Evolutionary conservation across 2,797 vertebrate species (phyloP).

Genomic region (Lates japonicus): DNA sequence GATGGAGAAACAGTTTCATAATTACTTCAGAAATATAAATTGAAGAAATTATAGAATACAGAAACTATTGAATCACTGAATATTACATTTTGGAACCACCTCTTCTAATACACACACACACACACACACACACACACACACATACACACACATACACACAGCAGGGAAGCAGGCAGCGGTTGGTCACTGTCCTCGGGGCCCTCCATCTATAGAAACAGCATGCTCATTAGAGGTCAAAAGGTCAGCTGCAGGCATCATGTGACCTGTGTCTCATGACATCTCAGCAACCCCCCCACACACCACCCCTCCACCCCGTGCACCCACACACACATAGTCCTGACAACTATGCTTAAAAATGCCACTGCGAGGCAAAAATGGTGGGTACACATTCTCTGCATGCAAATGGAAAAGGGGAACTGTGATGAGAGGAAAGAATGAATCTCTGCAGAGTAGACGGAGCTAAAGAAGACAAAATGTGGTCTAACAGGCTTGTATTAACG

Average conservation of each 20-base stretch:
- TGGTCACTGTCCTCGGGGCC: conserved; percentile 49
- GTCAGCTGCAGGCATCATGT: conserved; percentile 65
- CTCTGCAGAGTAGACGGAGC: background rate
- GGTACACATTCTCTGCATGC: conserved; percentile 37
- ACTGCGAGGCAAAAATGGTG: conserved; percentile 38
- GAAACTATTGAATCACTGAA: background rate
- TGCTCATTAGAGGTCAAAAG: conserved; percentile 64
- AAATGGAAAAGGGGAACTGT: conserved; percentile 13
- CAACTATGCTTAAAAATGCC: conserved; percentile 45
- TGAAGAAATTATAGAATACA: background rate
- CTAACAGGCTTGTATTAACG: conserved; percentile 49
- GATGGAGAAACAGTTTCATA: background rate
- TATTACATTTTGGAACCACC: background rate
- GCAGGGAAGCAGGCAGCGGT: conserved; percentile 2
- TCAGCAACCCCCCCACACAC: conserved; percentile 20
- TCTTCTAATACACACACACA: conserved; percentile 12
- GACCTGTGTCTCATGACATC: conserved; percentile 64
- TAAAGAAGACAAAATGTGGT: conserved; percentile 44
- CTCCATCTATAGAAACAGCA: conserved; percentile 64
- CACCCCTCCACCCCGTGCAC: conserved; percentile 5
- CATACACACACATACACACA: conserved; percentile 26
- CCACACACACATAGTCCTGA: conserved; percentile 29
- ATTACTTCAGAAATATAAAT: background rate
- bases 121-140: conserved; percentile 16
- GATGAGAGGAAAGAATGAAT: conserved; percentile 24